Base-by-base conservation (phyloP, 2,888 invertebrate species). In the Ornithoptera priamus region DNA sequence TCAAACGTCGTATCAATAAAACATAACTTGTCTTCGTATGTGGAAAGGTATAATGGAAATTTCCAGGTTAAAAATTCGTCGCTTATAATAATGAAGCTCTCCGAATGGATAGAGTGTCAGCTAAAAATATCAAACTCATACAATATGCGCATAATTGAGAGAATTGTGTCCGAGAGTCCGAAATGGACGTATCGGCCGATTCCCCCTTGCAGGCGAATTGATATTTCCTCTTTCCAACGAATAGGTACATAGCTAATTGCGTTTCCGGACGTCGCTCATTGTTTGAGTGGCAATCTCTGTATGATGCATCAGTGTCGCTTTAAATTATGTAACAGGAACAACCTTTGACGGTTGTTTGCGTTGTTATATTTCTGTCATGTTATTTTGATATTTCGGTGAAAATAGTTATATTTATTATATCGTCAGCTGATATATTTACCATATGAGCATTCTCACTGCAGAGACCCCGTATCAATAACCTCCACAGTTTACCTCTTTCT, bases 151-250 rank as follows among this genome's bases (percentile, higher is more conserved):
- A 80, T 85, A 87, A 88, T 87, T 88, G 89, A 87, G 81, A 79
- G 77, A 79, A 81, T 77, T 79, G 71, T 71, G 82, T 78, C 79
- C 80, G 78, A 79, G 76, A 78, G 76, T 78, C 79, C 80, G 81
- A 81, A 80, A 81, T 78, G 79, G 79, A 85, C 81, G 81, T 78
- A 81, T 80, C 79, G 76, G 73, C 75, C 81, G 80, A 85, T 83
- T 88, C 88, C 86, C 86, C 79, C 84, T 80, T 75, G 72, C 77
- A 79, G 79, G 82, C 85, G 89, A 92, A 92, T 92, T 92, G 92
- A 92, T 92, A 92, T 91, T 90, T 92, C 92, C 92, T 91, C 88
- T 90, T 90, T 85, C 87, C 85, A 85, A 82, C 84, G 82, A 83
- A 88, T 89, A 66, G 69, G 66, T 70, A 87, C 86, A 87, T 87